Base-by-base conservation (phyloP, 2,797 vertebrate genomes). In the Rhodeus uyekii region DNA sequence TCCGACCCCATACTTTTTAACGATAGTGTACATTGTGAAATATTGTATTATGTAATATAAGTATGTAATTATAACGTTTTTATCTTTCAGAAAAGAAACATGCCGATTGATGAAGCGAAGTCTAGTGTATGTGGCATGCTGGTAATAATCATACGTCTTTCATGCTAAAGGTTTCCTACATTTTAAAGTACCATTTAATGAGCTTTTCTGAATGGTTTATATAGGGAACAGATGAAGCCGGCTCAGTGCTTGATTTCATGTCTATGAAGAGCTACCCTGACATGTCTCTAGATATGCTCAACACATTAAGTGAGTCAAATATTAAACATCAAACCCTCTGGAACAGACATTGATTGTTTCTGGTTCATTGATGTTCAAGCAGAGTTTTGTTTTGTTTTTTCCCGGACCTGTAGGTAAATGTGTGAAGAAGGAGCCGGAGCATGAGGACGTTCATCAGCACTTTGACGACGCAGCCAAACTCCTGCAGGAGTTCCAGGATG, bases 401-500 rank as follows among this genome's bases (percentile, higher is more conserved):
- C 6, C 42, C n/a, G n/a, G 10, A 55, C 48, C 39, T 67, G 63
- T 90, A 98, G 98, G 96, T 82, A 99, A 98, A 90, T 91, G 87
- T 0, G 93, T 97, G 72, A 98, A 99, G 89, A 99, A 98, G 87
- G 98, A 99, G 87, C 94, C 97, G 0, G 96, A 97, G 32, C 96
- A 96, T 0, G 97, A 99, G 0, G 97, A 99, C 10, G 87, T 92
- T 83, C 96, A 96, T 85, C 94, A 97, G 89, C 94, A 96, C 84
- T 95, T 98, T 91, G 97, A 99, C 0, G 97, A 99, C 32, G 91
- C 97, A 8, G 92, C 98, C 7, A 98, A 98, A 89, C 94, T 99
- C 38, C 91, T 99, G 64, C 98, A 98, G 91, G 98, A 99, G 86
- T 96, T 99, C 87, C 98, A 99, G 63, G 97, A 99, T 55, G 95